Evolutionary conservation across 2,888 invertebrate genomes (phyloP), one percentile per base, ranked within the genome.

Genomic region (Thecophora atra): DNA sequence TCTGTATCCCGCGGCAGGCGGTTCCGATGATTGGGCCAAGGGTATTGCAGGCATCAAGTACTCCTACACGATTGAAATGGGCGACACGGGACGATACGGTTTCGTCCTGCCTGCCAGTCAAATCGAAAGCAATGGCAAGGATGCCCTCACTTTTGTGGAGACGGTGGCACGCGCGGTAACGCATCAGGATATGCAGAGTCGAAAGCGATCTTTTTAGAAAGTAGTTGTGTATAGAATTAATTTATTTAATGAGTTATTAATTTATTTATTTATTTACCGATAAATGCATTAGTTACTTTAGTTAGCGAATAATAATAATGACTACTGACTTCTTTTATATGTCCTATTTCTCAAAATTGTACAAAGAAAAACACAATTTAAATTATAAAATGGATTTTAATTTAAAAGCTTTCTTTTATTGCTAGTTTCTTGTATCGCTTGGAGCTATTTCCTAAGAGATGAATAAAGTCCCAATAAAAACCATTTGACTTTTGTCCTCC

Each of bases 1-100:
- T 0, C 87, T 95, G 1, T 95, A 95, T 83, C 92, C 95, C 0
- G 94, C 94, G 2, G 87, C 93, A 42, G 95, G 95, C 1, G 94
- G 94, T 17, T 93, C 94, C 0, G 94, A 95, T 80, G 97, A 97
- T 85, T 97, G 96, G 95, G 97, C 96, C 8, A 96, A 97, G 85
- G 94, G 94, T 1, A 88, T 89, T 54, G 91, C 91, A 11, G 91
- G 90, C 52, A 92, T 97, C 76, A 96, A 95, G 83, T 97, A 96
- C 83, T 87, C 96, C 1, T 97, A 94, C 87, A 97, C 97, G 0
- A 89, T 97, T 72, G 97, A 98, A 88, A 89, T 97, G 70, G 90
- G 95, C 69, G 97, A 97, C 84, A 92, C 90, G 0, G 96, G 96
- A 0, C 89, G 90, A 71, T 91, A 92, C 82, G 97, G 97, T 3